A percentile compares a stretch with the other conserved stretches of the same genome.
These are phyloP conservation scores for Augiades crinisus DNA, from an alignment of 2,888 invertebrate species.

Conservation along the genomic window DNA sequence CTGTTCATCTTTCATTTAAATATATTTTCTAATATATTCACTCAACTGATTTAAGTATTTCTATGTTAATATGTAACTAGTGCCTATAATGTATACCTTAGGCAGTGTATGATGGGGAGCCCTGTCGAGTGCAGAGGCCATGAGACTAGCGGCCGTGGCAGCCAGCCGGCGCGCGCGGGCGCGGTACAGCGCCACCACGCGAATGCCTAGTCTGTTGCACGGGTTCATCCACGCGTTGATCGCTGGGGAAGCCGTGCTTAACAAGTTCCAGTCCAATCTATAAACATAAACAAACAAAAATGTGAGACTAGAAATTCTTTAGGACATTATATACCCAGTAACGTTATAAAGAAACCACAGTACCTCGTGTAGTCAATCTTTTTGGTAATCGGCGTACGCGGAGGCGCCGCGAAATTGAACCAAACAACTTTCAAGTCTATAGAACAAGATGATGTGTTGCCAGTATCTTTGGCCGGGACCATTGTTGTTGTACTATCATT, in stretches of 20 bases:
- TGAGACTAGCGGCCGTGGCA: constrained; percentile 95
- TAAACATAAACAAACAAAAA: not conserved
- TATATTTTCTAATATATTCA: too few species aligned
- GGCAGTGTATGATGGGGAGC: constrained; percentile 90
- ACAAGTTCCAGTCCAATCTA: constrained; percentile 96
- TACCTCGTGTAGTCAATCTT: constrained; percentile 96
- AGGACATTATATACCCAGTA: not conserved
- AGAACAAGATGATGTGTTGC: constrained; percentile 91
- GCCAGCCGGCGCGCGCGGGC: constrained; percentile 90
- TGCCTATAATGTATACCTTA: constrained; percentile 83
- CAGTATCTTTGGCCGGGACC: constrained; percentile 82
- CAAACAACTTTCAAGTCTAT: constrained; percentile 95
- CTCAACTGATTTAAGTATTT: too few species aligned
- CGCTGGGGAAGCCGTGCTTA: constrained; percentile 97
- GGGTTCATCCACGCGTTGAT: constrained; percentile 99
- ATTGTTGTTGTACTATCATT: constrained; percentile 62
- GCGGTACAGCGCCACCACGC: constrained; percentile 90
- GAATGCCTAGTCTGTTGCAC: constrained; percentile 92
- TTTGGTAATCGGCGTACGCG: constrained; percentile 94
- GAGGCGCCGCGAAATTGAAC: constrained; percentile 99
- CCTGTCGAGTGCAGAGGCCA: constrained; percentile 96
- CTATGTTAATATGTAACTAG: too few species aligned
- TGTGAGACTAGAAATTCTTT: not conserved
- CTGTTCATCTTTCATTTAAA: too few species aligned
- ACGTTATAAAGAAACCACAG: not conserved